Evolutionary conservation across 2,113 vertebrate genomes (phyloP).

Genomic region (Nannobrachium achirus): DNA sequence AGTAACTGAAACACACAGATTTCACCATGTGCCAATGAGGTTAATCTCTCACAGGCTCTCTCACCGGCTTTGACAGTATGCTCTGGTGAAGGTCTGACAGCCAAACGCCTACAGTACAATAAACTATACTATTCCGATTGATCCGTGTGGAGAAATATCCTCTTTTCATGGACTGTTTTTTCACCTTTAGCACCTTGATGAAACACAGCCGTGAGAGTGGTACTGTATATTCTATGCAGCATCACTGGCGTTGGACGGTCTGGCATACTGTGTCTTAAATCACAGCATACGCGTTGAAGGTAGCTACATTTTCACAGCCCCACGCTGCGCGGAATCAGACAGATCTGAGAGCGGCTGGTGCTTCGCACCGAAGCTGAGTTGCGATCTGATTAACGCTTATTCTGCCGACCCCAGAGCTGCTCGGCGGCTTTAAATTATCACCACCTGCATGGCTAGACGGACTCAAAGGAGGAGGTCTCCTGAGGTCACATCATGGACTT

Average conservation of each 20-base stretch:
- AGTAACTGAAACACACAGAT: neutral
- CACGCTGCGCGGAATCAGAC: constrained; percentile 16
- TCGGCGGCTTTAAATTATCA: constrained; percentile 49
- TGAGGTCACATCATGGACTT: constrained; percentile 46
- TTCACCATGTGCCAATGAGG: neutral
- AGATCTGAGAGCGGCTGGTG: constrained; percentile 11
- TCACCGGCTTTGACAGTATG: constrained; percentile 3
- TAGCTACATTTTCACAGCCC: constrained; percentile 44
- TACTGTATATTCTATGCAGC: neutral
- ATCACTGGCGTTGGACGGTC: neutral
- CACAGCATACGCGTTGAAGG: constrained; percentile 23
- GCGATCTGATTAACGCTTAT: constrained; percentile 53
- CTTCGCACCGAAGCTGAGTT: constrained; percentile 25
- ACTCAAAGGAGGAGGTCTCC: constrained; percentile 34
- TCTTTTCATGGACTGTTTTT: too few species aligned
- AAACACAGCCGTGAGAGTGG: neutral
- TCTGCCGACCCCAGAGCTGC: constrained; percentile 47
- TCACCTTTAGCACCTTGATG: neutral
- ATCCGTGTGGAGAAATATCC: neutral
- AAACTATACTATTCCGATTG: constrained; percentile 5
- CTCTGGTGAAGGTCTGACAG: neutral
- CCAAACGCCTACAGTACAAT: neutral
- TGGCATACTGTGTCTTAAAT: constrained; percentile 14
- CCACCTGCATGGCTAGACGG: constrained; percentile 34
- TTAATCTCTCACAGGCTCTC: neutral